These are phyloP conservation scores for Pecten maximus DNA, from an alignment of 2,888 invertebrate genomes.

Conservation along the genomic window DNA sequence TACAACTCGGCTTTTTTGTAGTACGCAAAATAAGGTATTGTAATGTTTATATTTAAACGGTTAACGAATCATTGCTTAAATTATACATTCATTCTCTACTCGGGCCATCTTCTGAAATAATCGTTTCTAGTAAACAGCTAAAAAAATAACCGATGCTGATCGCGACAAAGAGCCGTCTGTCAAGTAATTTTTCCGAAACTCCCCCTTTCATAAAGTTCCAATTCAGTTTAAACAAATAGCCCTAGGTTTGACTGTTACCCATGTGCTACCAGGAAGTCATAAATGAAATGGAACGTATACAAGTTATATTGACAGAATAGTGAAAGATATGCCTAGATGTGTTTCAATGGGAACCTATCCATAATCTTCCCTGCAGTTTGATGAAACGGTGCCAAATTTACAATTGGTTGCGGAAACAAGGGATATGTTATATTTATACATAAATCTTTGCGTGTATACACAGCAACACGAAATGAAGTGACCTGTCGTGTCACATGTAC, in stretches of 20 bases:
- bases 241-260: no score
- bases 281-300: no score
- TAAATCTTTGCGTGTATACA: no score
- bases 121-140: background rate
- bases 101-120: background rate
- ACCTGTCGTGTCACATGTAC: no score
- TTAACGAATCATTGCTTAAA: background rate
- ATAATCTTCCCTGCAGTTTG: background rate
- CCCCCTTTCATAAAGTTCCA: background rate
- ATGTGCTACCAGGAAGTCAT: no score
- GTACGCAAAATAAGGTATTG: constrained; percentile 30
- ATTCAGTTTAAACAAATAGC: no score
- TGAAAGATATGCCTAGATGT: no score
- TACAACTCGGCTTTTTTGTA: constrained; percentile 30
- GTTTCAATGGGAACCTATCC: no score
- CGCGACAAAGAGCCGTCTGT: constrained; percentile 9
- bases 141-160: background rate
- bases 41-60: background rate
- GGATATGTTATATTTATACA: no score
- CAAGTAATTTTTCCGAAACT: background rate
- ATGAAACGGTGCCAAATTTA: background rate
- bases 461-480: no score
- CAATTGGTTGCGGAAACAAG: no score
- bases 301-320: no score
- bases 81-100: background rate